Evolutionary conservation across 2,888 invertebrate genomes (phyloP).

Genomic region (Ditylenchus weischeri): DNA sequence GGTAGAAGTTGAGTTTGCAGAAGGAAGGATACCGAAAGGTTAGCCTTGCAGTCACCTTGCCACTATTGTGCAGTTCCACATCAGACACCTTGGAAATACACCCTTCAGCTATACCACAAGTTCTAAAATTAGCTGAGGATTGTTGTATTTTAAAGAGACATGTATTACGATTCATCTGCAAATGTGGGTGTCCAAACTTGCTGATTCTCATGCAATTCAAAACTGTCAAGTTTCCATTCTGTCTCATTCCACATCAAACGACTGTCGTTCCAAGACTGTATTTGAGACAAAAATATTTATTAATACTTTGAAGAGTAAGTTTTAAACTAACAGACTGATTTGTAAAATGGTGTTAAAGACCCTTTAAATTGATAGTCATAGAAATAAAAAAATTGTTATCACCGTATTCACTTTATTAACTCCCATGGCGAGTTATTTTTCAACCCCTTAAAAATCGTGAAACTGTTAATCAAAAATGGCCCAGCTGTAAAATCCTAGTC

Average conservation of each 20-base stretch:
- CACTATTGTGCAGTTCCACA: slow-evolving; percentile 41
- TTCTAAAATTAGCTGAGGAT: slow-evolving; percentile 29
- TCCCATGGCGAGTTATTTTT: no score
- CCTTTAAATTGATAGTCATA: no score
- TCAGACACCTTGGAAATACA: slow-evolving; percentile 42
- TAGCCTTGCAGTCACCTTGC: slow-evolving; percentile 41
- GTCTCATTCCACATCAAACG: slow-evolving; percentile 47
- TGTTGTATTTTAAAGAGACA: background rate
- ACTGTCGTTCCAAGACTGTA: slow-evolving; percentile 47
- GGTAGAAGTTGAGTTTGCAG: slow-evolving; percentile 46
- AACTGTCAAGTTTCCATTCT: slow-evolving; percentile 38
- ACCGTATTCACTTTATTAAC: no score
- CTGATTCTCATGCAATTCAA: slow-evolving; percentile 42
- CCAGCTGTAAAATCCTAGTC: no score
- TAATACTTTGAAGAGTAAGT: no score
- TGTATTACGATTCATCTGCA: slow-evolving; percentile 41
- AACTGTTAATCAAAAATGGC: no score
- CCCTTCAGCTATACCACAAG: slow-evolving; percentile 38
- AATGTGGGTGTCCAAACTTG: slow-evolving; percentile 52
- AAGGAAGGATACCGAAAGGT: slow-evolving; percentile 49
- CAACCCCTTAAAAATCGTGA: no score
- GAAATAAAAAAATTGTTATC: no score
- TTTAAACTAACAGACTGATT: no score
- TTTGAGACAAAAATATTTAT: no score
- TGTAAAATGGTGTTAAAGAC: no score